Evolutionary conservation across 2,797 vertebrate species (phyloP).

Genomic region (Argentina silus): DNA sequence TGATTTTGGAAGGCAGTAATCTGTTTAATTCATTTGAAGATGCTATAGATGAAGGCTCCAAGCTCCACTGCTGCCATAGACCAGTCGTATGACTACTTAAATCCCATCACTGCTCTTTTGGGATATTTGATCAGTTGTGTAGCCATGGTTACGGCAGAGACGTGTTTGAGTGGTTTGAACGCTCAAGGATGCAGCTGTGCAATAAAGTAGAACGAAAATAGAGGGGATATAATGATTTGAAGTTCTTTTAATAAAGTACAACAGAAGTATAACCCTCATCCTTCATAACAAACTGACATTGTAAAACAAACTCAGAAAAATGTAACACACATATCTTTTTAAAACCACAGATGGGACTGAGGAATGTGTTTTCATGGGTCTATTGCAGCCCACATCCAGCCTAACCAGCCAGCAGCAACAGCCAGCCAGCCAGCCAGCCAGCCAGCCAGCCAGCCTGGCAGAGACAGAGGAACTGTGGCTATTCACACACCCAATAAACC

Average conservation of each 20-base stretch:
- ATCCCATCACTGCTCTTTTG: constrained; percentile 29
- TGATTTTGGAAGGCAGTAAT: no score
- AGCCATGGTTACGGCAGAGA: constrained; percentile 56
- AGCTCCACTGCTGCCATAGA: constrained; percentile 15
- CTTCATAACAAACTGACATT: no score
- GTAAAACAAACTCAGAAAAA: no score
- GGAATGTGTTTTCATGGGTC: not conserved
- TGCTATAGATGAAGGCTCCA: constrained; percentile 9
- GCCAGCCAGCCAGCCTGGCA: not conserved
- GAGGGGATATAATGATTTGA: constrained; percentile 26
- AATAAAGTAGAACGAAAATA: constrained; percentile 37
- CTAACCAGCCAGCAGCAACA: constrained; percentile 10
- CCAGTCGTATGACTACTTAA: constrained; percentile 30
- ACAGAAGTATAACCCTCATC: not conserved
- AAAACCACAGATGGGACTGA: not conserved
- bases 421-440: constrained; percentile 14
- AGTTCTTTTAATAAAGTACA: constrained; percentile 26
- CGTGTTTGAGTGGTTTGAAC: constrained; percentile 40
- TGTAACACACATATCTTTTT: not conserved
- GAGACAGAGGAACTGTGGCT: not conserved
- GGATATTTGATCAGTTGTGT: constrained; percentile 53
- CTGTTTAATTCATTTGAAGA: constrained; percentile 15
- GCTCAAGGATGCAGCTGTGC: constrained; percentile 38
- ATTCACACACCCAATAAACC: constrained; percentile 19
- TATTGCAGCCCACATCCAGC: constrained; percentile 10